These are phyloP conservation scores for Thymelicus sylvestris DNA, from an alignment of 2,888 invertebrate species.

Conservation along the genomic window DNA sequence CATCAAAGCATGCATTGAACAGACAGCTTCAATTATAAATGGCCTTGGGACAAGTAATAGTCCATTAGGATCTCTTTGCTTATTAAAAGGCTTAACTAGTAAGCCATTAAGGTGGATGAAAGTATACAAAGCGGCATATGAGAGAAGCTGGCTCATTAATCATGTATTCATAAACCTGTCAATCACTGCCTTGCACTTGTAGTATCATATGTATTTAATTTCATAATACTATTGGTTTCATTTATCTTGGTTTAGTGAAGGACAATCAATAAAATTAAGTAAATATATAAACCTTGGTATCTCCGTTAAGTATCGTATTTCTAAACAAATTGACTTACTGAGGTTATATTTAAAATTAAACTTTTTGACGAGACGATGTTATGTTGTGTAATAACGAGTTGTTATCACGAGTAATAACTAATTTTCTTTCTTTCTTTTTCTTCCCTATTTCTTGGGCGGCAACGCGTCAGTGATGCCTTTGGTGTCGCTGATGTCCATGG, in stretches of 20 bases:
- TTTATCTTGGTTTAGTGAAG: constrained; percentile 9
- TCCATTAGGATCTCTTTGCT: constrained; percentile 45
- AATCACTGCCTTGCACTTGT: constrained; percentile 56
- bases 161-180: constrained; percentile 74
- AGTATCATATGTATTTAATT: constrained; percentile 39
- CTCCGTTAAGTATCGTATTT: too few relatives aligned
- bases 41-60: constrained; percentile 41
- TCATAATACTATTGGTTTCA: constrained; percentile 30
- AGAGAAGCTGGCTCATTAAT: constrained; percentile 63
- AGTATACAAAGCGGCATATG: constrained; percentile 50
- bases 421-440: too few relatives aligned
- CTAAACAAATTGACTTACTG: too few relatives aligned
- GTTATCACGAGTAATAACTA: too few relatives aligned
- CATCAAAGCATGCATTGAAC: constrained; percentile 25
- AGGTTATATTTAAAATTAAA: too few relatives aligned
- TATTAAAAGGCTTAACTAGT: constrained; percentile 49
- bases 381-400: too few relatives aligned
- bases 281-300: too few relatives aligned
- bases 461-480: too few relatives aligned
- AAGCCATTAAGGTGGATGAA: constrained; percentile 50
- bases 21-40: constrained; percentile 36
- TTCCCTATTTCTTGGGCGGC: too few relatives aligned
- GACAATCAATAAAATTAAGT: not conserved
- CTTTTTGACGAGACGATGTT: too few relatives aligned
- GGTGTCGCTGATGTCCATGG: too few relatives aligned